Evolutionary conservation across 2,113 vertebrate genomes (phyloP).

Genomic region (Austrofundulus limnaeus): DNA sequence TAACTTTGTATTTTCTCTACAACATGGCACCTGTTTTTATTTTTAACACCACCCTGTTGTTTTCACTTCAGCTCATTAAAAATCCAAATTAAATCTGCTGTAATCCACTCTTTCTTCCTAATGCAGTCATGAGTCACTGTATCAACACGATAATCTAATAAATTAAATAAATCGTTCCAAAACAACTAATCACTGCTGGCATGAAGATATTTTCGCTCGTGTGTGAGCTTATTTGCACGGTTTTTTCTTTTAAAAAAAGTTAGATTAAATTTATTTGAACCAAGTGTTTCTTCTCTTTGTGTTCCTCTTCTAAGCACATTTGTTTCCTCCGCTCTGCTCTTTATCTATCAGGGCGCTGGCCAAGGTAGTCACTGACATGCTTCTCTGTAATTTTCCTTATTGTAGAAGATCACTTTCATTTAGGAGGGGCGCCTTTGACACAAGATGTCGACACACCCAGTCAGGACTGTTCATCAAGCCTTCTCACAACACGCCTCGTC

Average conservation of each 20-base stretch:
- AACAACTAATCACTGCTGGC: slow-evolving; percentile 12
- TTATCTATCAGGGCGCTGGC: slow-evolving; percentile 32
- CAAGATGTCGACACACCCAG: not conserved
- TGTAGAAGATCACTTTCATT: slow-evolving; percentile 4
- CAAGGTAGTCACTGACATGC: slow-evolving; percentile 27
- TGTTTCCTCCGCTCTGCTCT: slow-evolving; percentile 5
- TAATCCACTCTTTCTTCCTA: slow-evolving; percentile 18
- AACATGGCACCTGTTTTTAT: no score
- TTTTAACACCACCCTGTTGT: not conserved
- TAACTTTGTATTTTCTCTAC: no score
- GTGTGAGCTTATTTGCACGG: not conserved
- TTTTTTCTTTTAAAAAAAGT: not conserved
- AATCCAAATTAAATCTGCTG: slow-evolving; percentile 22
- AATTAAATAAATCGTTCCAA: slow-evolving; percentile 17
- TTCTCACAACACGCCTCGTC: not conserved
- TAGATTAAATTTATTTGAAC: no score
- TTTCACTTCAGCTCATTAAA: slow-evolving; percentile 3
- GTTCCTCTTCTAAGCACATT: slow-evolving; percentile 28
- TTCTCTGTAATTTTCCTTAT: slow-evolving; percentile 7
- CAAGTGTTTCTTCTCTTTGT: slow-evolving; percentile 41
- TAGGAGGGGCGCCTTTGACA: not conserved
- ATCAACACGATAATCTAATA: slow-evolving; percentile 21
- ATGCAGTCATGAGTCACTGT: slow-evolving; percentile 18
- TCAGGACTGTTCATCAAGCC: not conserved
- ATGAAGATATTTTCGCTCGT: slow-evolving; percentile 2